Percentiles rank a stretch among this genome's conserved stretches.
Conservation (phyloP, 1,140 invertebrate species). For the Drosophila fuyamai region DNA sequence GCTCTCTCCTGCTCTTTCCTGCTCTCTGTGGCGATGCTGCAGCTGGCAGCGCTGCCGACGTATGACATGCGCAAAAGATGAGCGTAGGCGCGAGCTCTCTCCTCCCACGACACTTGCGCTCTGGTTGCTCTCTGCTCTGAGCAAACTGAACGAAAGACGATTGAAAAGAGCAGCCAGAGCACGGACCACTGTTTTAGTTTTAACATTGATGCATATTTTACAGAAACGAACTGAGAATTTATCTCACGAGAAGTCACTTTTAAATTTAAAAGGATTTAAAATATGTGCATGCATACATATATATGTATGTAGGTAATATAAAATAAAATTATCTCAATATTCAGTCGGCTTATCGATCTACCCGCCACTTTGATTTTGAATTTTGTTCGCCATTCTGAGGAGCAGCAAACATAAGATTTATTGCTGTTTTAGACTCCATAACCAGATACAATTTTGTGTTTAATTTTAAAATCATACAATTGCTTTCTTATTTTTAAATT, state of each 20-base stretch:
- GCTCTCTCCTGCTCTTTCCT: background rate
- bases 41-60: slow-evolving; percentile 51
- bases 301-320: too few relatives aligned
- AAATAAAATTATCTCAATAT: too few relatives aligned
- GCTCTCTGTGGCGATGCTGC: slow-evolving; percentile 23
- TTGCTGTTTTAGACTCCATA: too few relatives aligned
- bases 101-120: slow-evolving; percentile 71
- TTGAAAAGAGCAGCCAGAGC: background rate
- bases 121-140: slow-evolving; percentile 1
- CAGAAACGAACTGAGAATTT: background rate
- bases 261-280: too few relatives aligned
- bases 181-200: background rate
- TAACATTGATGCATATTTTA: slow-evolving; percentile 3
- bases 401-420: too few relatives aligned
- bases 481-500: background rate
- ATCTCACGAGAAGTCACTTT: background rate
- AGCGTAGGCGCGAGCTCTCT: slow-evolving; percentile 29
- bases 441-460: too few relatives aligned
- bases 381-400: too few relatives aligned
- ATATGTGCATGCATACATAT: too few relatives aligned
- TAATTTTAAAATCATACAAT: background rate
- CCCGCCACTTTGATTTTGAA: too few relatives aligned
- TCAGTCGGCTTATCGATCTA: too few relatives aligned
- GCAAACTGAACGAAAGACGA: slow-evolving; percentile 26
- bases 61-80: slow-evolving; percentile 57